A percentile compares a stretch with the other conserved stretches of the same genome.
Conservation (phyloP, 2,797 vertebrate genomes). For the Helarctos malayanus region DNA sequence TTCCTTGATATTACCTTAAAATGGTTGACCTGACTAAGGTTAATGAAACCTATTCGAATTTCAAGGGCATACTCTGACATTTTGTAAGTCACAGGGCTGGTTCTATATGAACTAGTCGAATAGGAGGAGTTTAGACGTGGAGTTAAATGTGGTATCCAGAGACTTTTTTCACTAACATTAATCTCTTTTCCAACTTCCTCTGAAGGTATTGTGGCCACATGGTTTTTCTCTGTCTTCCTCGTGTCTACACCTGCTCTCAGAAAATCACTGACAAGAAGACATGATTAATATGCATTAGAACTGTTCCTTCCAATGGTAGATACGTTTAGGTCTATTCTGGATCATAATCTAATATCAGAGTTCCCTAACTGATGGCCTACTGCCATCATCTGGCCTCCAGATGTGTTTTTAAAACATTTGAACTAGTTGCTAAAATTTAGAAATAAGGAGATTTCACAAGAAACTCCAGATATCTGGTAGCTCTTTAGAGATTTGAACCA, state of each 20-base stretch:
- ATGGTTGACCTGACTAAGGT: neutral
- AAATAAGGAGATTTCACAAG: constrained; percentile 49
- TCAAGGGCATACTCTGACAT: neutral
- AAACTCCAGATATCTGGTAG: constrained; percentile 25
- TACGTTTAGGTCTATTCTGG: neutral
- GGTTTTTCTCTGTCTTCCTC: neutral
- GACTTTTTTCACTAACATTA: neutral
- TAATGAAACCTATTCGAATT: constrained; percentile 55
- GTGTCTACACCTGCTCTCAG: neutral
- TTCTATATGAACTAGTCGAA: neutral
- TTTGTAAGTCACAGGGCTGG: neutral
- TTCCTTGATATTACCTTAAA: constrained; percentile 41
- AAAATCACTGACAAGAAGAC: constrained; percentile 47
- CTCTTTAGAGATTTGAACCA: neutral
- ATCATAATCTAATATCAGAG: constrained; percentile 18
- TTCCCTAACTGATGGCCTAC: neutral
- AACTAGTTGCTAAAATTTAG: constrained; percentile 12
- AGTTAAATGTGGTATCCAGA: neutral
- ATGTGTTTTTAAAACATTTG: constrained; percentile 28
- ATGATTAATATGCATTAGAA: constrained; percentile 5
- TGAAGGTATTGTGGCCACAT: neutral
- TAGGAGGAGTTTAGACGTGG: neutral
- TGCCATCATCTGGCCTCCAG: constrained; percentile 61
- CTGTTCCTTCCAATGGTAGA: neutral
- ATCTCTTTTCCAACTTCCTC: neutral